Evolutionary conservation across 2,888 invertebrate species (phyloP).

Genomic region (Mamestra brassicae): DNA sequence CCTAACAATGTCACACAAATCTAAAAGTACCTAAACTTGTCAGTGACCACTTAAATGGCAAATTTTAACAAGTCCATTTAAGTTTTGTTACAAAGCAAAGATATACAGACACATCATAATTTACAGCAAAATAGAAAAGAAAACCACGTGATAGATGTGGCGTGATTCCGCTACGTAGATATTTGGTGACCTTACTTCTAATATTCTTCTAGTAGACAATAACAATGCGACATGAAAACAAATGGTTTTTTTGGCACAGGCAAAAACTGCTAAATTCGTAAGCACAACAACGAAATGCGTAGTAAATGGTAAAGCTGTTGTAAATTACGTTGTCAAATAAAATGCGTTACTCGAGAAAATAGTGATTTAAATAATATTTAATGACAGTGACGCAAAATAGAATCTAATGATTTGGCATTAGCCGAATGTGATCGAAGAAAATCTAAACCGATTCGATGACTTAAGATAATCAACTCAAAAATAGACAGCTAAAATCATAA

Average conservation of each 20-base stretch:
- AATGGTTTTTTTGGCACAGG: slow-evolving; percentile 39
- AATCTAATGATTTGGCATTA: neutral
- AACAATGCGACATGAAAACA: slow-evolving; percentile 48
- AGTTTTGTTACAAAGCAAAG: neutral
- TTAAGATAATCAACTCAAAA: neutral
- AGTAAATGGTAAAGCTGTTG: slow-evolving; percentile 29
- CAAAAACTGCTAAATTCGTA: slow-evolving; percentile 42
- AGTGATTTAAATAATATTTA: slow-evolving; percentile 7
- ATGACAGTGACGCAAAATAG: neutral
- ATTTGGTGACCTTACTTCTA: slow-evolving; percentile 46
- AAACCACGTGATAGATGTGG: slow-evolving; percentile 12
- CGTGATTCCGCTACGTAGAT: slow-evolving; percentile 46
- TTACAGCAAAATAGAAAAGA: neutral
- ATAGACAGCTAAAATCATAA: no score
- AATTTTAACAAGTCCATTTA: neutral
- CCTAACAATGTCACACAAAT: neutral
- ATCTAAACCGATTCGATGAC: neutral
- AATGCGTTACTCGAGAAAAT: slow-evolving; percentile 10
- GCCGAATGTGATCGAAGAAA: neutral
- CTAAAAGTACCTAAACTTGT: neutral
- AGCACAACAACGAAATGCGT: slow-evolving; percentile 52
- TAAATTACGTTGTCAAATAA: slow-evolving; percentile 26
- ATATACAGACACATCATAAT: neutral
- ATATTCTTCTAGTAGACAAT: slow-evolving; percentile 47
- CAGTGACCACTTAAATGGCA: neutral